Evolutionary conservation across 2,888 invertebrate species (phyloP), one percentile per base, ranked within the genome.

Genomic region (Anodontia alba): DNA sequence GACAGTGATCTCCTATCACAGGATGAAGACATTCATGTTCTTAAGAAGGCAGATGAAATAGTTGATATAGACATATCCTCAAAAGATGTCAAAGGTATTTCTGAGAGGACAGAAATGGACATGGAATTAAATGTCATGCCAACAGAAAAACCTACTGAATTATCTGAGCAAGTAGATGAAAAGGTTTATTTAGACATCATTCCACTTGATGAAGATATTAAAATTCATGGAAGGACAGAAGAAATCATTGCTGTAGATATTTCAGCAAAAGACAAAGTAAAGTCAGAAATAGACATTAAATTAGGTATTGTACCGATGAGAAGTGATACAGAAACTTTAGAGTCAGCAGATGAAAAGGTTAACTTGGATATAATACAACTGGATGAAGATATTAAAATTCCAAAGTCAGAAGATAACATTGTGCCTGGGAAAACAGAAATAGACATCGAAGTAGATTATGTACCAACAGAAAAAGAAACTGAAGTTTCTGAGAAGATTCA

Each of bases 261-360:
- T 8, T 38, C 12, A 38, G 7, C 5, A 38, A 38, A 38, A 7
- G 29, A 57, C 7, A 29, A 57, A 57, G 29, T 57, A 23, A 20
- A 49, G 12, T 8, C 20, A 10, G 38, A 38, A 38, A 8, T 38
- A 38, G 10, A n/a, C n/a, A 26, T 20, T 12, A 7, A n/a, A 26
- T 2, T 8, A 2, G 26, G 5, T 20, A 17, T 10, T 49, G 10
- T 20, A n/a, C n/a, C n/a, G 23, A n/a, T 23, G 26, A 54, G 1
- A 26, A 5, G 23, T 1, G 7, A 26, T 23, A n/a, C 26, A 57
- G 54, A 5, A 54, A 26, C 33, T 10, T 31, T 33, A 8, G 62
- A 33, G 29, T 33, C 78, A 66, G 62, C 80, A 23, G 46, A 57
- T 36, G 51, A 69, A 31, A 38, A 38, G 12, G 5, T 38, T 38